Conservation (phyloP, 2,113 vertebrate genomes). For the Daubentonia madagascariensis region DNA sequence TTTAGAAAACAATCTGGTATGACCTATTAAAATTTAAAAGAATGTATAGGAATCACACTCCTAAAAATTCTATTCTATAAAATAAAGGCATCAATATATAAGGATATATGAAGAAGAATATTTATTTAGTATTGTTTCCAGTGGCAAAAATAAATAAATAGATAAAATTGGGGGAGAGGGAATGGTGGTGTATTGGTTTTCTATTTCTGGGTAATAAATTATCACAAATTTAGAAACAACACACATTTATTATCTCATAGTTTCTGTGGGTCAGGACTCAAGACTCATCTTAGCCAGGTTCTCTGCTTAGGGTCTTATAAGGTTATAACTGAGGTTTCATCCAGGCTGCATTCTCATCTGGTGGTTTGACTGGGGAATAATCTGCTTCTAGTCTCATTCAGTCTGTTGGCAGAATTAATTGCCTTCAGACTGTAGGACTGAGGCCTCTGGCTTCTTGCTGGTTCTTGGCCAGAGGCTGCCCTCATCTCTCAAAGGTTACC, state of each 20-base stretch:
- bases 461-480: not conserved
- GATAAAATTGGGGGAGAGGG: not conserved
- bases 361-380: not conserved
- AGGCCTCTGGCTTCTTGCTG: not conserved
- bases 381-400: not conserved
- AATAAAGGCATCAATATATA: not conserved
- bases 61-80: not conserved
- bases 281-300: not conserved
- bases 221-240: not conserved
- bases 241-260: not conserved
- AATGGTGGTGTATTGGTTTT: not conserved
- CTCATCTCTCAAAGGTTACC: not conserved
- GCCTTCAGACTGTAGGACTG: not conserved
- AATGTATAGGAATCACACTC: not conserved
- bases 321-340: rapidly evolving
- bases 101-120: not conserved
- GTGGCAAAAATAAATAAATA: not conserved
- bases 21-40: not conserved
- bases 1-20: not conserved
- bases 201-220: not conserved
- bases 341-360: not conserved
- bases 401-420: not conserved
- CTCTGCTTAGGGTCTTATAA: not conserved
- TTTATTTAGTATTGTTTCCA: not conserved
- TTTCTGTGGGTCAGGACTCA: not conserved